Base-by-base conservation (phyloP, 1,140 invertebrate species). In the Lucilia cuprina region DNA sequence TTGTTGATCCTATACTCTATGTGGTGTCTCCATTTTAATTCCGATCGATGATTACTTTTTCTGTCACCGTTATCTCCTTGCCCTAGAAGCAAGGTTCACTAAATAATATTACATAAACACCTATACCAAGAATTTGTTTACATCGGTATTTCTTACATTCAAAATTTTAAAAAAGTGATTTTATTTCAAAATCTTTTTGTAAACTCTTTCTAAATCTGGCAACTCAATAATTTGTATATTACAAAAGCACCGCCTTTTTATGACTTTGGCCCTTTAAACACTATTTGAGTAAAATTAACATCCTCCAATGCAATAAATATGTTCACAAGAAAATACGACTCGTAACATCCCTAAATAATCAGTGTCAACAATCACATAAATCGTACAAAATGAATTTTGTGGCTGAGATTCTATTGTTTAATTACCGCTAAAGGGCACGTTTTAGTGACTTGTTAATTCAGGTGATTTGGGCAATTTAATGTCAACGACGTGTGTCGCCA, bases 351-450 rank as follows among this genome's bases (percentile, higher is more conserved):
- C 14, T 8, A 80, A 19, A 49, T 50, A 80, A 25, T 80, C 41
- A 80, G 47, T 80, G 77, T 21, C 77, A 19, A 80, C 19, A 80
- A 80, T 41, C 47, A 19, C 41, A 80, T 83, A 65, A 83, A 83
- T 83, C 34, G 50, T 35, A 80, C 14, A 49, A 80, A 80, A 49
- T 80, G 25, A 49, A n/a, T 80, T 49, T 80, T 80, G 77, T 80
- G 41, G 41, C 41, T 80, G 77, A 5, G 17, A 49, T 50, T 80
- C 77, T 25, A 80, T 49, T 80, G 77, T 80, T 80, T 80, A 80
- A 80, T 80, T 80, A 80, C 77, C 77, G 82, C 55, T 74, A 65
- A 74, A 83, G 82, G 82, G 82, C 82, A 83, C 82, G 82, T 83
- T 83, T 74, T 65, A 70, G 55, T 41, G 82, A 83, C 41, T 74